These are phyloP conservation scores for Theonella swinhoei DNA, from an alignment of 37 sponge, comb jelly and placozoan genomes.

Conservation along the genomic window DNA sequence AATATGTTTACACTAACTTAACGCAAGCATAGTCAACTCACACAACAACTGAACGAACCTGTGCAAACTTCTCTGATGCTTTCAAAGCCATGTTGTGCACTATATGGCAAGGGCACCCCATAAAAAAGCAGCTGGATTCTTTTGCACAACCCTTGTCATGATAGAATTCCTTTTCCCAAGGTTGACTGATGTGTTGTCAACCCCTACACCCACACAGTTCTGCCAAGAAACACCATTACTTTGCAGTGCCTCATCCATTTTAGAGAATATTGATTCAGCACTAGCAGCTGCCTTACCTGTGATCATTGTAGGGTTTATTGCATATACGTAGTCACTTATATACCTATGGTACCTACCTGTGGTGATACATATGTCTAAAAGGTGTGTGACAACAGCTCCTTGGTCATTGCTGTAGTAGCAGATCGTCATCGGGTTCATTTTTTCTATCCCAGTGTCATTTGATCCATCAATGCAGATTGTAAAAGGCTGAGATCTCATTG, in stretches of 20 bases:
- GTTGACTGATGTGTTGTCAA: conserved; percentile 79
- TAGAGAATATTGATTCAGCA: conserved; percentile 51
- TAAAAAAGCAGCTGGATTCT: conserved; percentile 42
- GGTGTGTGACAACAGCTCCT: conserved; percentile 33
- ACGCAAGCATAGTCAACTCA: no score
- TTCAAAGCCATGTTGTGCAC: conserved; percentile 43
- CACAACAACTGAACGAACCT: no score
- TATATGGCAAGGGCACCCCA: conserved; percentile 64
- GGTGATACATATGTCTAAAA: conserved; percentile 67
- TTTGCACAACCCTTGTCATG: conserved; percentile 34
- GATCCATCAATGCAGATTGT: conserved; percentile 68
- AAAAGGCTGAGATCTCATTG: conserved; percentile 60
- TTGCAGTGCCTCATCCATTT: conserved; percentile 46
- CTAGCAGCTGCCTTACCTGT: conserved; percentile 12
- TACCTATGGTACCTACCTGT: conserved; percentile 14
- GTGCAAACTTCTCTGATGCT: conserved; percentile 27
- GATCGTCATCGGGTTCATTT: conserved; percentile 76
- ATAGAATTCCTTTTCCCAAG: conserved; percentile 59
- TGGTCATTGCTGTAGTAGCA: no score
- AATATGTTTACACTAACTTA: no score
- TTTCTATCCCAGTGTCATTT: conserved; percentile 64
- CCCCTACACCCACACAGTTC: conserved; percentile 49
- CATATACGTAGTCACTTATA: no score
- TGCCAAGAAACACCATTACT: conserved; percentile 35
- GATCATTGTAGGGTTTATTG: not conserved